These are phyloP conservation scores for Brachypteracias leptosomus DNA, from an alignment of 2,113 vertebrate species.

Conservation along the genomic window DNA sequence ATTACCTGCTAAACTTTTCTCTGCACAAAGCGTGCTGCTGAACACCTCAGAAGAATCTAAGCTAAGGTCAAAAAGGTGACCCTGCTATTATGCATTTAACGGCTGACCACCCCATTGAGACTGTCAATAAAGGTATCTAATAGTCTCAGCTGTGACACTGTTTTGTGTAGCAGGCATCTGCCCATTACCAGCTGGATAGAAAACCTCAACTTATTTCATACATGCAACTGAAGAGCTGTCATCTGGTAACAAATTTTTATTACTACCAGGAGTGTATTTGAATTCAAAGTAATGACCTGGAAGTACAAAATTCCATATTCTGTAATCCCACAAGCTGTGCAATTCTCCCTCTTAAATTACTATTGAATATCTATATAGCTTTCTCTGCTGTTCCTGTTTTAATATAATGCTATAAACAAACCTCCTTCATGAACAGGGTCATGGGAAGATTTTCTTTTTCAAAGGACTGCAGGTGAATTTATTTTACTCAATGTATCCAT, in stretches of 20 bases:
- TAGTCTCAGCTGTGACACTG: neutral
- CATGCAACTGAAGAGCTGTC: conserved; percentile 10
- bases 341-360: conserved; percentile 28
- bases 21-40: neutral
- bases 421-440: neutral
- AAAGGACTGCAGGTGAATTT: conserved; percentile 3
- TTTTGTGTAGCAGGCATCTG: neutral
- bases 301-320: conserved; percentile 50
- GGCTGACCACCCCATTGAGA: neutral
- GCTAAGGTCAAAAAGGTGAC: neutral
- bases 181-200: neutral
- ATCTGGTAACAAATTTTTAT: conserved; percentile 51
- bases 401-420: conserved; percentile 29
- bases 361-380: conserved; percentile 16
- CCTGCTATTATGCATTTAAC: neutral
- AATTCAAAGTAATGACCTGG: conserved; percentile 43
- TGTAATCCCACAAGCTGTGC: conserved; percentile 1
- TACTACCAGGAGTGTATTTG: conserved; percentile 31
- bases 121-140: neutral
- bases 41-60: neutral
- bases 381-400: conserved; percentile 10
- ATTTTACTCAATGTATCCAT: conserved; percentile 28
- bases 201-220: neutral
- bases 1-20: neutral
- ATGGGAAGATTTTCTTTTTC: neutral